Percentiles rank a stretch among this genome's conserved stretches.
phyloP scores from a whole-genome alignment of 1,140 invertebrate genomes.

The Trichoplusia ni region DNA sequence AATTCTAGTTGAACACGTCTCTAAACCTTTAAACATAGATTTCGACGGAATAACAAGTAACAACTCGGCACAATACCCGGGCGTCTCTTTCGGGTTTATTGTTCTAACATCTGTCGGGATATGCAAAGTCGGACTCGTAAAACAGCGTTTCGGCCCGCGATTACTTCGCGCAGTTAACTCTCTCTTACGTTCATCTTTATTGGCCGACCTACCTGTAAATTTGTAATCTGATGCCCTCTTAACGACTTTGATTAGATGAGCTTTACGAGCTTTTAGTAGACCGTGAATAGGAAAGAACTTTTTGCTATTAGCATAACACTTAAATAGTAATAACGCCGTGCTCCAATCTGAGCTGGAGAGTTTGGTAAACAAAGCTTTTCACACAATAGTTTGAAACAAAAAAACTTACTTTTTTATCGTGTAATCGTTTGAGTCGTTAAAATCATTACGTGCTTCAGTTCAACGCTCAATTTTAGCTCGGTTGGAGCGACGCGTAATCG shows the following conservation, averaged over 20 bases:
- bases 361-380: constrained; percentile 3
- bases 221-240: constrained; percentile 56
- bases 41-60: constrained; percentile 52
- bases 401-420: constrained; percentile 13
- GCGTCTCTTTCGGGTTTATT: constrained; percentile 65
- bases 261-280: constrained; percentile 44
- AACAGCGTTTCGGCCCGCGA: constrained; percentile 58
- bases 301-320: constrained; percentile 30
- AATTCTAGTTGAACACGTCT: constrained; percentile 46
- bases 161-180: constrained; percentile 67
- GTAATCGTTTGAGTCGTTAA: constrained; percentile 25
- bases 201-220: constrained; percentile 64
- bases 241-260: constrained; percentile 52
- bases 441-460: constrained; percentile 22
- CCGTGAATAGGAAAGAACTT: constrained; percentile 29
- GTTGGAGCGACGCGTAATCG: constrained; percentile 58
- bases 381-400: constrained; percentile 1
- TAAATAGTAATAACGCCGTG: constrained; percentile 28
- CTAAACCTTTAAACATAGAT: constrained; percentile 54
- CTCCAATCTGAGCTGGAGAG: not conserved
- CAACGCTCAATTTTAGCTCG: constrained; percentile 35
- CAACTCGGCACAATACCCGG: constrained; percentile 46
- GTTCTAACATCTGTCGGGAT: constrained; percentile 67
- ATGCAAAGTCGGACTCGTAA: constrained; percentile 70
- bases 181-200: constrained; percentile 68